Evolutionary conservation across 2,888 invertebrate species (phyloP).

Genomic region (Cyclophora albipunctata): DNA sequence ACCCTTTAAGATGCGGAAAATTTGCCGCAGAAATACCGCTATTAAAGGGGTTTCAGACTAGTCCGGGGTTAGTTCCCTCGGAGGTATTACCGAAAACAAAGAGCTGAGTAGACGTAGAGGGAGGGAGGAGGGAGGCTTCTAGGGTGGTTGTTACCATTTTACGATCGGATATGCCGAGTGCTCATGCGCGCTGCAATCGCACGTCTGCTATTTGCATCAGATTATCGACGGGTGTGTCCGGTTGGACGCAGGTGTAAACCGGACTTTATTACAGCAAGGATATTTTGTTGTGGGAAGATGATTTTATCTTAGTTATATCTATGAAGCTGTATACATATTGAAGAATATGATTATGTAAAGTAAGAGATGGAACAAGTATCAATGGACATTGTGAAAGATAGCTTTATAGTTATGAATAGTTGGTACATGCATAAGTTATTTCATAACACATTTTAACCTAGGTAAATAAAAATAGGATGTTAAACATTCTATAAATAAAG

Average conservation of each 20-base stretch:
- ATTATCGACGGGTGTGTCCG: constrained; percentile 51
- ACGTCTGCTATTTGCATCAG: constrained; percentile 64
- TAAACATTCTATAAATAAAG: no score
- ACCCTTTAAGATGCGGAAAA: constrained; percentile 50
- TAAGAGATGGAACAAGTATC: no score
- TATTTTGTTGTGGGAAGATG: neutral
- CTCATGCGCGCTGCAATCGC: constrained; percentile 64
- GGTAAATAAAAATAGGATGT: no score
- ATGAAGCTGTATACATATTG: no score
- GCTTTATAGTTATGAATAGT: no score
- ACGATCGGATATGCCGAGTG: constrained; percentile 65
- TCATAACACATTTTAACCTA: no score
- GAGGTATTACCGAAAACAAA: constrained; percentile 65
- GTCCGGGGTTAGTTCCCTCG: constrained; percentile 55
- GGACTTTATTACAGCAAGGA: constrained; percentile 7
- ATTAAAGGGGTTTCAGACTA: constrained; percentile 69
- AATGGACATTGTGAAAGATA: no score
- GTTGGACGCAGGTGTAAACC: constrained; percentile 16
- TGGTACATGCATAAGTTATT: no score
- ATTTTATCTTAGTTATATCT: no score
- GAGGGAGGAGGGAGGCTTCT: constrained; percentile 18
- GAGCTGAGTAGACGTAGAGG: constrained; percentile 53
- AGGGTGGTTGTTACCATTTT: constrained; percentile 63
- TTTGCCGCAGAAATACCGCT: constrained; percentile 56
- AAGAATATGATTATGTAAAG: no score